Evolutionary conservation across 2,797 vertebrate species (phyloP).

Genomic region (Gobio occitaniae): DNA sequence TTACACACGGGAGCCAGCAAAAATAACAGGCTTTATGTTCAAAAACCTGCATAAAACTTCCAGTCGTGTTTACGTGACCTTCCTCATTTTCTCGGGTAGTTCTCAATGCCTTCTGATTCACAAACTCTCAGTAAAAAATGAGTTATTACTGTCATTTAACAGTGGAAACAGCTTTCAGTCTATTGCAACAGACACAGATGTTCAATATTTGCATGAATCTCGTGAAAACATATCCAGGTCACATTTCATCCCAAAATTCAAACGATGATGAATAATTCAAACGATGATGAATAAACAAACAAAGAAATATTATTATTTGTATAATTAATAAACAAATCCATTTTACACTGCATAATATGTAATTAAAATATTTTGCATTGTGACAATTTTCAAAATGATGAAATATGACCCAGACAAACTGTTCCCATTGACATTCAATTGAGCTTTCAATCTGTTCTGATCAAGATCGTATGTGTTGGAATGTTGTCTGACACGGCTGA

Average conservation of each 20-base stretch:
- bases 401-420: too few species aligned
- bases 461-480: too few species aligned
- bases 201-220: neutral
- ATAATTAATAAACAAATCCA: too few species aligned
- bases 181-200: neutral
- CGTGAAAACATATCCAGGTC: neutral
- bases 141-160: neutral
- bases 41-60: neutral
- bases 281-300: neutral
- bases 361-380: too few species aligned
- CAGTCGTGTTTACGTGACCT: neutral
- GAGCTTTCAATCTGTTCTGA: too few species aligned
- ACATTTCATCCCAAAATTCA: neutral
- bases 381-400: too few species aligned
- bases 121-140: neutral
- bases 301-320: too few species aligned
- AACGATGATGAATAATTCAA: neutral
- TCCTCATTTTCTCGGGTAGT: neutral
- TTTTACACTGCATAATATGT: too few species aligned
- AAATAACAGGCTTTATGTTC: conserved; percentile 23
- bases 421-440: too few species aligned
- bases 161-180: neutral
- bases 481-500: too few species aligned
- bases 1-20: conserved; percentile 33
- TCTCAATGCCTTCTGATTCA: neutral